These are phyloP conservation scores for Ophion costatus DNA, from an alignment of 2,888 invertebrate species.

Conservation along the genomic window DNA sequence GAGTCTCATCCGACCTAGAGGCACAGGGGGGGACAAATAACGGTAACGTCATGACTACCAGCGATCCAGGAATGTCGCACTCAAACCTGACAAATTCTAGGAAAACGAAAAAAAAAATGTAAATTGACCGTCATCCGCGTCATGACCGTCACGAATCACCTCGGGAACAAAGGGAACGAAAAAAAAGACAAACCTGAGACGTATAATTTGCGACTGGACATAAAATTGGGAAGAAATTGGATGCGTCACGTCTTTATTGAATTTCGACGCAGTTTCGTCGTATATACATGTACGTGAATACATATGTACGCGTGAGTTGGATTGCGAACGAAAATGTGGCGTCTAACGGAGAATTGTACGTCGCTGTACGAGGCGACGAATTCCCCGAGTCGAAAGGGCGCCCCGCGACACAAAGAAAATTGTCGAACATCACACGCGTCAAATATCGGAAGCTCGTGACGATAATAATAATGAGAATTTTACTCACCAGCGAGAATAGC, in stretches of 20 bases:
- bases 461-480: conserved; percentile 19
- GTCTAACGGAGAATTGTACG: conserved; percentile 11
- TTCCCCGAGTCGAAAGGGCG: conserved; percentile 6
- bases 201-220: not conserved
- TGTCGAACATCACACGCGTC: conserved; percentile 45
- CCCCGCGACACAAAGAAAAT: conserved; percentile 50
- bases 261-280: conserved; percentile 59
- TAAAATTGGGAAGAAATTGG: conserved; percentile 25
- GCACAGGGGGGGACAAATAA: conserved; percentile 33
- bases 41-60: conserved; percentile 26
- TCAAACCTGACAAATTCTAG: not conserved
- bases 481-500: conserved; percentile 84
- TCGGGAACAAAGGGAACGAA: not conserved
- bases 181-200: conserved; percentile 1
- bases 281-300: not conserved
- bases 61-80: conserved; percentile 34
- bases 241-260: conserved; percentile 33
- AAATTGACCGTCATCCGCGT: not conserved
- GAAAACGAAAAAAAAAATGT: not conserved
- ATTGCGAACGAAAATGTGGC: not conserved
- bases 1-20: not conserved
- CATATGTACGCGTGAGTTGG: not conserved
- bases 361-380: conserved; percentile 23
- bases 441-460: conserved; percentile 51
- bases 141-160: not conserved